These are phyloP conservation scores for Bellardia pandia DNA, from an alignment of 2,888 invertebrate genomes.

Conservation along the genomic window DNA sequence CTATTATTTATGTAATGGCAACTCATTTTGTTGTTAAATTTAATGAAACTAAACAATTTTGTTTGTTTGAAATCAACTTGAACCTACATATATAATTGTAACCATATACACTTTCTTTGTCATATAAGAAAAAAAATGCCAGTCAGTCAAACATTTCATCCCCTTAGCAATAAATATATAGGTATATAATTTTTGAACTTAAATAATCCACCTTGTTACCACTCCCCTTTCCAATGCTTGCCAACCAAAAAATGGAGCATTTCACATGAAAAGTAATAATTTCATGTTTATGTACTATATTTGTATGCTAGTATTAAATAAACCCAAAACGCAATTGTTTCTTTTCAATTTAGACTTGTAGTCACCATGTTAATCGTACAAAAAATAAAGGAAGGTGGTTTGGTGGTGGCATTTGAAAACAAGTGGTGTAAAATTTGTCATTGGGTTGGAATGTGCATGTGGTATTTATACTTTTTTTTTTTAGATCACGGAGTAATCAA, in stretches of 20 bases:
- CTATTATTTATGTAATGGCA: conserved; percentile 11
- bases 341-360: conserved; percentile 1
- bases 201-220: not conserved
- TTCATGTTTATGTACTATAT: not conserved
- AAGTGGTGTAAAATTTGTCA: not conserved
- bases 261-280: not conserved
- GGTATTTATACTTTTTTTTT: not conserved
- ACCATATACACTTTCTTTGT: not conserved
- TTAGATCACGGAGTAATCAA: not conserved
- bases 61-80: not conserved
- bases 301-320: not conserved
- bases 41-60: not conserved
- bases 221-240: not conserved
- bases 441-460: not conserved
- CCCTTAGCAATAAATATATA: not conserved
- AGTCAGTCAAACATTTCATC: conserved; percentile 7
- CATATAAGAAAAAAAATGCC: not conserved
- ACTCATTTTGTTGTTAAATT: conserved; percentile 20
- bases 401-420: not conserved
- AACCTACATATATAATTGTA: not conserved
- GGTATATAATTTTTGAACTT: not conserved
- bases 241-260: not conserved
- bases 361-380: not conserved
- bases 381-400: not conserved
- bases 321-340: not conserved